Percentiles rank a stretch among this genome's conserved stretches.
phyloP scores from a whole-genome alignment of 2,888 invertebrate genomes.

The Lochmaea capreae region DNA sequence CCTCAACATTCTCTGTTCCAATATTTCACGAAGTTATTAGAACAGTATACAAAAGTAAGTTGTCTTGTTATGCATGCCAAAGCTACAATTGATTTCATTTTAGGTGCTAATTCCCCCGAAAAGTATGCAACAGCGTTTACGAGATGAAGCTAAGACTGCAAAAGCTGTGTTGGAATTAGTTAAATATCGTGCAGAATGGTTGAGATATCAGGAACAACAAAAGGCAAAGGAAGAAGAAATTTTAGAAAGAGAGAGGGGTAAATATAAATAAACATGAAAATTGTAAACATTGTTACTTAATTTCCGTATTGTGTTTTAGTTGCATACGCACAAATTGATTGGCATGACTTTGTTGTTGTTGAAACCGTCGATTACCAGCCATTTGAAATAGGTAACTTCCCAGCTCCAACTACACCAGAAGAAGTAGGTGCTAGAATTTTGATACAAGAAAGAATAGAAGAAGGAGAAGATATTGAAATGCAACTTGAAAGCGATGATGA shows the following conservation, averaged over 20 bases:
- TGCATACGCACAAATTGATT: conserved; percentile 97
- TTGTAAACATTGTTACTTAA: not conserved
- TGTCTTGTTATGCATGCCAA: not conserved
- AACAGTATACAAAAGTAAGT: conserved; percentile 95
- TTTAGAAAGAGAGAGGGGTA: conserved; percentile 90
- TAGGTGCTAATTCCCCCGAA: conserved; percentile 93
- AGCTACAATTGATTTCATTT: conserved; percentile 2
- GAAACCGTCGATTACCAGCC: conserved; percentile 99
- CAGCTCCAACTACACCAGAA: conserved; percentile 96
- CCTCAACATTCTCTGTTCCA: conserved; percentile 98
- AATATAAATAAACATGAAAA: conserved; percentile 30
- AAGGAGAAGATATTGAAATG: conserved; percentile 89
- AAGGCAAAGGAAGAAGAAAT: conserved; percentile 95
- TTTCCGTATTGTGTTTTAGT: conserved; percentile 64
- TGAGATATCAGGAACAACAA: conserved; percentile 93
- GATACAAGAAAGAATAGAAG: conserved; percentile 85
- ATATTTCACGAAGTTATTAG: conserved; percentile 97
- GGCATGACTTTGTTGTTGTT: conserved; percentile 99
- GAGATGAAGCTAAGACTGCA: conserved; percentile 79
- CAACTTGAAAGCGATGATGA: conserved; percentile 87
- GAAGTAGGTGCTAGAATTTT: conserved; percentile 96
- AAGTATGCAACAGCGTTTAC: conserved; percentile 82
- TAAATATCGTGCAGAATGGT: conserved; percentile 96
- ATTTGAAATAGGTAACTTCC: conserved; percentile 95
- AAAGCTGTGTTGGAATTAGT: conserved; percentile 86